Evolutionary conservation across 2,797 vertebrate genomes (phyloP), one percentile per base, ranked within the genome.

Genomic region (Phoeniculus purpureus): DNA sequence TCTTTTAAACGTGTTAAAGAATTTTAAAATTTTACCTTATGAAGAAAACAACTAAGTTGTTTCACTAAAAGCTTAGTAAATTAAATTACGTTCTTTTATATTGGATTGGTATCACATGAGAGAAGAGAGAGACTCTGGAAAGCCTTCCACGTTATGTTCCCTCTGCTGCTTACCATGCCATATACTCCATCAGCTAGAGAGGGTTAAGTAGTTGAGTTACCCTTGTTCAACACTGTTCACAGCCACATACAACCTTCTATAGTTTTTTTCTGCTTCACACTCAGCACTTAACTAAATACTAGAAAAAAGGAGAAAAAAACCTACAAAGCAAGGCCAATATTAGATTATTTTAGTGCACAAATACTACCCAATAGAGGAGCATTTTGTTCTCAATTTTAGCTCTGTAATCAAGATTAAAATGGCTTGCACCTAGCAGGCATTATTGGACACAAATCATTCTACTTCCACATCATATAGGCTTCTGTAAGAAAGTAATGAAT

Each of bases 21-120:
- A 51, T 15, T 65, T 89, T 9, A 15, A 71, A 84, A 31, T 77
- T 34, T 26, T 5, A 82, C 13, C 13, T 81, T 59, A 61, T 6
- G 29, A 81, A 92, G 48, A 60, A 85, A 73, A 31, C 4, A 80
- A 60, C 85, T 31, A 70, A 47, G 27, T 15, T 64, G 65, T 85
- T 80, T 25, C 31, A 58, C 54, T 94, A 74, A 95, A 87, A 95
- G 90, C 85, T 59, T 19, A 12, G 32, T 51, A 86, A 95, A 92
- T 95, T 64, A 29, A 52, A 61, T 93, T 71, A 91, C 10, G 4
- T 25, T 81, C 29, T 71, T 27, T 21, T 71, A 4, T 74, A 77
- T 94, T 93, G 87, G 37, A 80, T 93, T 93, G 83, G 27, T 78
- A 52, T 32, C 31, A 70, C 13, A 9, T 18, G 79, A 25, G 31